phyloP scores from a whole-genome alignment of 2,888 invertebrate genomes.

The Anodontia alba region DNA sequence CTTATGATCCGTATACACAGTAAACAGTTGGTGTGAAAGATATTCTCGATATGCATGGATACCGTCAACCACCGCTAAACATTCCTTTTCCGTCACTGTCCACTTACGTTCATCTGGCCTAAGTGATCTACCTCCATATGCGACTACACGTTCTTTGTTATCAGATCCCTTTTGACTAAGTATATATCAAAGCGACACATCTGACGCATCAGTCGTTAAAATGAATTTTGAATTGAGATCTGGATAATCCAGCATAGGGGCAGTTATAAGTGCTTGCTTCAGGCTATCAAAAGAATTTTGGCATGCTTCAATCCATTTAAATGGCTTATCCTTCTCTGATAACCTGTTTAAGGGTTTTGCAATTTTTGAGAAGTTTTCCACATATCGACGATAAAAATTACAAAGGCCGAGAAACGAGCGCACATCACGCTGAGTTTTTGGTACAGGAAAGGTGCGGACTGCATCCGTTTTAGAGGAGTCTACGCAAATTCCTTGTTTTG shows the following conservation, averaged over 20 bases:
- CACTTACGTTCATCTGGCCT: constrained; percentile 28
- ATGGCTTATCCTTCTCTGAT: constrained; percentile 36
- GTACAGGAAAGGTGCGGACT: constrained; percentile 15
- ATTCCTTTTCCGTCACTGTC: constrained; percentile 34
- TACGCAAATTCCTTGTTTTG: constrained; percentile 18
- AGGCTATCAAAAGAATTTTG: constrained; percentile 33
- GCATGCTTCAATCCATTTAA: constrained; percentile 31
- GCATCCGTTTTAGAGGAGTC: not conserved
- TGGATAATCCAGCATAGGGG: constrained; percentile 39
- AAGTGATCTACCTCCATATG: constrained; percentile 34
- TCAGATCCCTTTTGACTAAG: constrained; percentile 4
- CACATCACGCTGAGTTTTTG: constrained; percentile 6
- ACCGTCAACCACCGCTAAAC: constrained; percentile 40
- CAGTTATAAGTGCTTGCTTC: constrained; percentile 1
- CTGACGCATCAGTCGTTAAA: constrained; percentile 1
- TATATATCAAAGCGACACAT: not conserved
- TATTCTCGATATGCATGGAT: constrained; percentile 30
- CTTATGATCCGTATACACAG: constrained; percentile 32
- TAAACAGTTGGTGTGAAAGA: constrained; percentile 26
- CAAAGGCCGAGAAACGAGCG: constrained; percentile 51
- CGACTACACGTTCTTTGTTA: constrained; percentile 9
- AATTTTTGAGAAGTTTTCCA: constrained; percentile 41
- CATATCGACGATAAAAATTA: constrained; percentile 56
- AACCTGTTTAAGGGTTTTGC: constrained; percentile 50
- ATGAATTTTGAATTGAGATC: constrained; percentile 24